phyloP scores from a whole-genome alignment of 1,140 invertebrate genomes.

The Bombyx mori region DNA sequence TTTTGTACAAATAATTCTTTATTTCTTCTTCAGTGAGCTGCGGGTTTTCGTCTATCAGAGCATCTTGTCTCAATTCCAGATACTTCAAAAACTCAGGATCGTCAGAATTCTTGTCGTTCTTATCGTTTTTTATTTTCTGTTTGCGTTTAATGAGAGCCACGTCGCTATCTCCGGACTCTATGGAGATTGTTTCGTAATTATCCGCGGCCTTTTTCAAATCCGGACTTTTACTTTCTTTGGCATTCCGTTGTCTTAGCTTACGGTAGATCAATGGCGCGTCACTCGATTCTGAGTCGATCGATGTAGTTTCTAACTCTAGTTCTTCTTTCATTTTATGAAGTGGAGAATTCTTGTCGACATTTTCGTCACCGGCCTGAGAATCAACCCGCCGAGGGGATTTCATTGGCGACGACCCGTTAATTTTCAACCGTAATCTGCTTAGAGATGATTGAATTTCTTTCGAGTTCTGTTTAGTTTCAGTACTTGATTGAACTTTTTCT shows the following conservation, averaged over 20 bases:
- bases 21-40: conserved; percentile 67
- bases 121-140: conserved; percentile 23
- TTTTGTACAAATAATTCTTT: conserved; percentile 67
- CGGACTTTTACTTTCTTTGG: neutral
- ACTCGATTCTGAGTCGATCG: conserved; percentile 26
- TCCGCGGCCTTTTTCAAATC: conserved; percentile 11
- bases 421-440: too few species aligned
- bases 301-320: conserved; percentile 25
- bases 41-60: conserved; percentile 66
- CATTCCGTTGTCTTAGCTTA: conserved; percentile 8
- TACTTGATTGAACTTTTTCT: too few species aligned
- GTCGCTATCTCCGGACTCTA: conserved; percentile 11
- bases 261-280: conserved; percentile 18
- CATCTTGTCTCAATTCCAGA: conserved; percentile 66
- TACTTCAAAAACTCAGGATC: conserved; percentile 70
- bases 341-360: neutral
- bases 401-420: too few species aligned
- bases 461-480: too few species aligned
- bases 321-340: conserved; percentile 9
- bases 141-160: conserved; percentile 27
- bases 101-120: conserved; percentile 19
- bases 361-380: neutral
- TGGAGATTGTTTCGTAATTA: neutral
- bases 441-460: too few species aligned
- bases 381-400: too few species aligned